phyloP scores from a whole-genome alignment of 2,113 vertebrate genomes.

The Empidonax traillii region DNA sequence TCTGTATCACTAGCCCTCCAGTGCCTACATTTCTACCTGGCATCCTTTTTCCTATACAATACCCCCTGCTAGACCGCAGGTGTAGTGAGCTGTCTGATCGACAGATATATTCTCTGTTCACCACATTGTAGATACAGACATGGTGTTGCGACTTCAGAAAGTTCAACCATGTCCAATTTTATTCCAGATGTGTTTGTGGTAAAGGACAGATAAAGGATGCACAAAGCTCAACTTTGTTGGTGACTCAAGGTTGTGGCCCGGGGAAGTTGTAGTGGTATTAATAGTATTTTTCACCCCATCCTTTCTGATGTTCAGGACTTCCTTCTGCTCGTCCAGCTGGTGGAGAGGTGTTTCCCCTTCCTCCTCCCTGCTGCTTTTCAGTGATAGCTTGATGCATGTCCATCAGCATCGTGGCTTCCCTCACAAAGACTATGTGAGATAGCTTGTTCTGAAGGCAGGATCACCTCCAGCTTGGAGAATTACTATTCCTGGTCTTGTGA shows the following conservation, averaged over 20 bases:
- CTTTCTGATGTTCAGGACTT: not conserved
- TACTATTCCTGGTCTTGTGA: not conserved
- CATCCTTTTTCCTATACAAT: not conserved
- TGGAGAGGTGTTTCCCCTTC: not conserved
- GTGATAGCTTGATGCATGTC: not conserved
- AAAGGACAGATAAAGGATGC: not conserved
- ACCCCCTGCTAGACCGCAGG: not conserved
- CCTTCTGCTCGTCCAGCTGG: not conserved
- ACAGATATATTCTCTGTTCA: not conserved
- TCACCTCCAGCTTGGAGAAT: not conserved
- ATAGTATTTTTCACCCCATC: not conserved
- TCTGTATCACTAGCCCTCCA: not conserved
- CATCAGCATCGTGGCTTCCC: not conserved
- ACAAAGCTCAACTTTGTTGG: accelerated
- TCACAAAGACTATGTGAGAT: not conserved
- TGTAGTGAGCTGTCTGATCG: not conserved
- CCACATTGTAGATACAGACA: not conserved
- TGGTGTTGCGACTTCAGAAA: not conserved
- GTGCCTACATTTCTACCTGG: not conserved
- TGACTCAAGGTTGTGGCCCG: not conserved
- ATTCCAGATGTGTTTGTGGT: not conserved
- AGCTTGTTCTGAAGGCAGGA: not conserved
- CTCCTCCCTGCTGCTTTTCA: not conserved
- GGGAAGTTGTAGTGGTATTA: not conserved
- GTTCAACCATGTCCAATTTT: not conserved